A percentile compares a stretch with the other conserved stretches of the same genome.
Evolutionary conservation across 2,113 vertebrate genomes (phyloP).

Genomic region (Fregata magnificens): DNA sequence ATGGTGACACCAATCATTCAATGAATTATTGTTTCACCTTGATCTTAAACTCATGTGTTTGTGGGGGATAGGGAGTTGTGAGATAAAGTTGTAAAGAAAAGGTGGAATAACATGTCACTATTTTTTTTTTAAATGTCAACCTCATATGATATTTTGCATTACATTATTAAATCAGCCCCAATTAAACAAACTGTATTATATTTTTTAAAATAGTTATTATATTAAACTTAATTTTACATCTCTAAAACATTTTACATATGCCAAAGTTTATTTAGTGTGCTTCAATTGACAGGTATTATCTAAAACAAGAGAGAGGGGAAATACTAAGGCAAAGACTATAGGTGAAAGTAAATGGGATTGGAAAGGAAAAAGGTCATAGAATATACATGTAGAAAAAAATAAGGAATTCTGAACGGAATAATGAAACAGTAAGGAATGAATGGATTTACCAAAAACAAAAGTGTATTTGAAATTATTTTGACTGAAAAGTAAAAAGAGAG

Average conservation of each 20-base stretch:
- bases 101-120: background rate
- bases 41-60: background rate
- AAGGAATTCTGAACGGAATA: background rate
- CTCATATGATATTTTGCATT: background rate
- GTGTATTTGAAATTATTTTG: background rate
- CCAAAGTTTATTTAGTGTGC: background rate
- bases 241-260: background rate
- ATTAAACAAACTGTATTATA: background rate
- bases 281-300: background rate
- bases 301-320: background rate
- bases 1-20: background rate
- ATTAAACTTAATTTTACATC: background rate
- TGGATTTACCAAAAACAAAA: background rate
- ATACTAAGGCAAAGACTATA: background rate
- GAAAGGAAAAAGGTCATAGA: background rate
- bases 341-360: background rate
- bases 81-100: background rate
- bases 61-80: accelerated
- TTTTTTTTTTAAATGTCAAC: background rate
- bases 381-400: background rate
- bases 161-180: background rate
- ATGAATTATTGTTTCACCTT: background rate
- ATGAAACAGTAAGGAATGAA: background rate
- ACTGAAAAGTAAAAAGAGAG: background rate
- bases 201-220: background rate